A percentile compares a stretch with the other conserved stretches of the same genome.
phyloP scores from a whole-genome alignment of 2,888 invertebrate genomes.

The Hydraecia micacea region DNA sequence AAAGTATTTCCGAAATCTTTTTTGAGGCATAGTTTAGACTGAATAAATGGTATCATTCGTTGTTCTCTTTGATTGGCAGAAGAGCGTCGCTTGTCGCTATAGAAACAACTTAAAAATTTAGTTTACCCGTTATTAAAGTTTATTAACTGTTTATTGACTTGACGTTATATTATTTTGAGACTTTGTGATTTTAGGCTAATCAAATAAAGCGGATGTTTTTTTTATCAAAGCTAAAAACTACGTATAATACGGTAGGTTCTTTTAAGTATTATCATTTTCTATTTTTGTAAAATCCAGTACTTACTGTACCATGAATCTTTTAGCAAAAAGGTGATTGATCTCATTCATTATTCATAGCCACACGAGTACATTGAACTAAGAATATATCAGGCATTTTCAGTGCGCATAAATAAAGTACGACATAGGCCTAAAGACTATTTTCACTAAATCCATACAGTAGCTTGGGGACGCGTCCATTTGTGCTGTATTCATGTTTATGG shows the following conservation, averaged over 20 bases:
- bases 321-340: constrained; percentile 29
- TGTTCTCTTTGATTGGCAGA: neutral
- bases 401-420: neutral
- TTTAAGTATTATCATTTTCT: neutral
- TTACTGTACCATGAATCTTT: neutral
- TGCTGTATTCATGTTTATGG: constrained; percentile 13
- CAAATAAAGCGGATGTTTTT: neutral
- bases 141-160: neutral
- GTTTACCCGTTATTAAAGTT: neutral
- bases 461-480: constrained; percentile 3
- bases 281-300: constrained; percentile 3
- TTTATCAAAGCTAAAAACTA: neutral
- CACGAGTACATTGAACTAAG: neutral
- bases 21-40: neutral
- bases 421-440: neutral
- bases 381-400: neutral
- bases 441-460: constrained; percentile 4
- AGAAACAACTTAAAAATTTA: neutral
- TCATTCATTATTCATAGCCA: constrained; percentile 38
- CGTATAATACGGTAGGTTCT: neutral
- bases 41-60: neutral
- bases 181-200: neutral
- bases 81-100: neutral
- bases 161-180: neutral
- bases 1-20: neutral